Percentiles rank a stretch among this genome's conserved stretches.
These are phyloP conservation scores for Hoplostethus mediterraneus DNA, from an alignment of 2,797 vertebrate genomes.

Conservation along the genomic window DNA sequence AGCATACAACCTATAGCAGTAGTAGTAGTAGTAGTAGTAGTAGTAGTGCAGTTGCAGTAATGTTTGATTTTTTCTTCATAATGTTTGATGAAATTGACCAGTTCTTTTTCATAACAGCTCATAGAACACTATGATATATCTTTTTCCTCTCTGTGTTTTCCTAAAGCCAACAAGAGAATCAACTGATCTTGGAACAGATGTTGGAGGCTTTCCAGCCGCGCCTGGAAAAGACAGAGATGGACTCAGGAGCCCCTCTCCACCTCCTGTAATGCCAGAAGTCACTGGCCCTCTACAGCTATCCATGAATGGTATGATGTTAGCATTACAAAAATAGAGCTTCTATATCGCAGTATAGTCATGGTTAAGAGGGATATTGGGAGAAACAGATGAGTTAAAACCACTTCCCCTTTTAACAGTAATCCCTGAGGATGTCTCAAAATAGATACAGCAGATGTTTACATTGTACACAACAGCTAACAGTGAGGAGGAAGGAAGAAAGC, in stretches of 20 bases:
- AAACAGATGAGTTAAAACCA: slow-evolving; percentile 48
- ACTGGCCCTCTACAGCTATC: slow-evolving; percentile 42
- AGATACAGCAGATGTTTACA: slow-evolving; percentile 60
- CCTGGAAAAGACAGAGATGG: slow-evolving; percentile 22
- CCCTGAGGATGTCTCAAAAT: slow-evolving; percentile 64
- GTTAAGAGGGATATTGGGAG: slow-evolving; percentile 32
- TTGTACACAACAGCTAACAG: slow-evolving; percentile 61
- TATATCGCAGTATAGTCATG: slow-evolving; percentile 10
- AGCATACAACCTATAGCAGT: too few relatives aligned
- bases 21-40: not conserved
- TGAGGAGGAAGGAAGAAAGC: slow-evolving; percentile 31
- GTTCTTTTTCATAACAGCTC: not conserved
- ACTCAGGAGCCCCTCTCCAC: slow-evolving; percentile 30
- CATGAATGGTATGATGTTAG: slow-evolving; percentile 70
- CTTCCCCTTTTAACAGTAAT: slow-evolving; percentile 56
- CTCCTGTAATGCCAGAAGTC: slow-evolving; percentile 51
- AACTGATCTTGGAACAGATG: slow-evolving; percentile 38
- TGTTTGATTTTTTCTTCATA: too few relatives aligned
- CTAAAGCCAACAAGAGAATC: slow-evolving; percentile 54
- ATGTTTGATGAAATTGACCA: not conserved
- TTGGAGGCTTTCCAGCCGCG: slow-evolving; percentile 1
- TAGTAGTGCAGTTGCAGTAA: not conserved
- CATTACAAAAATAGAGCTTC: slow-evolving; percentile 30
- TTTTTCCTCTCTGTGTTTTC: slow-evolving; percentile 33
- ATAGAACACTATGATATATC: not conserved